phyloP scores from a whole-genome alignment of 1,140 invertebrate genomes.

The Paralvinella palmiformis region DNA sequence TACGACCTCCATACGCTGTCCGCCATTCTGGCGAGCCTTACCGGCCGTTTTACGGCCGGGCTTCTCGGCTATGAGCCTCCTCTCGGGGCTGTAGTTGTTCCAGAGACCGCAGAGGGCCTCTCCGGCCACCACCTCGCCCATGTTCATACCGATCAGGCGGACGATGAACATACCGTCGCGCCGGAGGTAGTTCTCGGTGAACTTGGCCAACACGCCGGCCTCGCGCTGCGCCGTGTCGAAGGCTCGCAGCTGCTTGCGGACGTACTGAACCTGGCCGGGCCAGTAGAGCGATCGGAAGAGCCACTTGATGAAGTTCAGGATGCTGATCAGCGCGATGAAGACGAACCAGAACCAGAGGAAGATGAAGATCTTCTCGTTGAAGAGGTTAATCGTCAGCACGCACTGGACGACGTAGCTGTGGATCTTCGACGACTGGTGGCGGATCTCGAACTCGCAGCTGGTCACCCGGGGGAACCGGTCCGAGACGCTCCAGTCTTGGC shows the following conservation, averaged over 20 bases:
- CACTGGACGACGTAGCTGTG: conserved; percentile 46
- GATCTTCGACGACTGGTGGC: conserved; percentile 31
- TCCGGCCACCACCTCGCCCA: conserved; percentile 24
- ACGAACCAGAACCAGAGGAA: conserved; percentile 50
- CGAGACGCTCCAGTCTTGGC: conserved; percentile 46
- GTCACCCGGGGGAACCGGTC: conserved; percentile 53
- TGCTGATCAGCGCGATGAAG: conserved; percentile 37
- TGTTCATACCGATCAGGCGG: conserved; percentile 23
- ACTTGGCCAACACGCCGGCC: conserved; percentile 18
- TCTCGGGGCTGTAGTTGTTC: conserved; percentile 23
- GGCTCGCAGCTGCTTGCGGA: conserved; percentile 17
- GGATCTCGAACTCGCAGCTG: conserved; percentile 53
- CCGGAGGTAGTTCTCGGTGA: conserved; percentile 21
- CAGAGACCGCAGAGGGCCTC: conserved; percentile 21
- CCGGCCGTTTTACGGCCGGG: conserved; percentile 12
- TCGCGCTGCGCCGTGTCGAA: conserved; percentile 21
- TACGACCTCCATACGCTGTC: conserved; percentile 21
- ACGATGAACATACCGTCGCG: conserved; percentile 27
- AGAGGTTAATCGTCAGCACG: conserved; percentile 47
- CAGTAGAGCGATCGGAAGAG: conserved; percentile 19
- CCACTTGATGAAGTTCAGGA: conserved; percentile 21
- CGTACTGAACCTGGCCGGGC: conserved; percentile 22
- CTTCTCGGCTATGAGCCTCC: conserved; percentile 20
- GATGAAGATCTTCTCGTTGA: conserved; percentile 49
- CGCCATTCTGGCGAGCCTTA: conserved; percentile 12